phyloP scores from a whole-genome alignment of 2,888 invertebrate genomes.

The Tillus elongatus region DNA sequence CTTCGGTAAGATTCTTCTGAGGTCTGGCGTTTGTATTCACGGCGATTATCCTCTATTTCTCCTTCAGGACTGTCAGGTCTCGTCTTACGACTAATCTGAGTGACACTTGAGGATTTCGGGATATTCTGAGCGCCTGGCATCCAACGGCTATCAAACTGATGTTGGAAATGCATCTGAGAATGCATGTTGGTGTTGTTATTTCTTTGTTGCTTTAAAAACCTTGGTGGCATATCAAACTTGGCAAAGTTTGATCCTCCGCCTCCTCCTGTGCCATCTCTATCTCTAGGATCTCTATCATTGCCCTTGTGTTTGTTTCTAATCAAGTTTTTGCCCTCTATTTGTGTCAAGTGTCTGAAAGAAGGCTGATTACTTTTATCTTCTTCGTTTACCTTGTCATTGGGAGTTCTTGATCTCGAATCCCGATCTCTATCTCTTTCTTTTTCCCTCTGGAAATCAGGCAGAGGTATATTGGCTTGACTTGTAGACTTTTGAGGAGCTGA shows the following conservation, averaged over 20 bases:
- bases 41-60: constrained; percentile 31
- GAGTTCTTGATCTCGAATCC: constrained; percentile 22
- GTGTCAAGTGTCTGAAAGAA: constrained; percentile 37
- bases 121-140: constrained; percentile 20
- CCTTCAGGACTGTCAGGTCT: constrained; percentile 23
- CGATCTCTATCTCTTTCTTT: constrained; percentile 29
- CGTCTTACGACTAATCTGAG: no score
- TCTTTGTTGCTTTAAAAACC: constrained; percentile 44
- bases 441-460: constrained; percentile 48
- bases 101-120: constrained; percentile 14
- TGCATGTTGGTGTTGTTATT: constrained; percentile 5
- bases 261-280: constrained; percentile 31
- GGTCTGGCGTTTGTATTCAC: constrained; percentile 33
- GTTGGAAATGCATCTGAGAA: constrained; percentile 12
- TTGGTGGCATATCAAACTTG: constrained; percentile 67
- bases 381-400: constrained; percentile 23
- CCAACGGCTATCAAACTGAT: constrained; percentile 28
- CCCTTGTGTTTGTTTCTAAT: constrained; percentile 31
- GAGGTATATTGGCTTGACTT: constrained; percentile 40
- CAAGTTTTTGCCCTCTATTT: constrained; percentile 38
- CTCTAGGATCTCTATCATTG: constrained; percentile 29
- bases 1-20: constrained; percentile 33
- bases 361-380: constrained; percentile 24
- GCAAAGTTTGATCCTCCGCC: constrained; percentile 27
- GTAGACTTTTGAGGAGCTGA: constrained; percentile 39